phyloP scores from a whole-genome alignment of 1,140 invertebrate genomes.

The Gonatopus flavifemur region DNA sequence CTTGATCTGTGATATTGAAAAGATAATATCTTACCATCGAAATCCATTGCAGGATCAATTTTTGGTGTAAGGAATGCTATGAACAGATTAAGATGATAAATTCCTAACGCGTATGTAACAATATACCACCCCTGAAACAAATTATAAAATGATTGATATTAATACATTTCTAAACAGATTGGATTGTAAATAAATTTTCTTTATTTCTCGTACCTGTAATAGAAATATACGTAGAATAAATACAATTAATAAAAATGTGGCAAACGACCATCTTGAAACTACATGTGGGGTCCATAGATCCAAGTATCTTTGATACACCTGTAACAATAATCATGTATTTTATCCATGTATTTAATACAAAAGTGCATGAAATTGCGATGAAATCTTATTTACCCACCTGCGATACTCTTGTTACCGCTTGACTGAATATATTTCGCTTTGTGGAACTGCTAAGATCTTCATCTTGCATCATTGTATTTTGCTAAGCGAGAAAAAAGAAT shows the following conservation, averaged over 20 bases:
- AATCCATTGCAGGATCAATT: conserved; percentile 95
- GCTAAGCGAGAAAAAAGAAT: conserved; percentile 1
- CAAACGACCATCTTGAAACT: conserved; percentile 46
- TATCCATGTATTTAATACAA: not conserved
- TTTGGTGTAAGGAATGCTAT: conserved; percentile 99
- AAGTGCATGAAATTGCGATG: too few relatives aligned
- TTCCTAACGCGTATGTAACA: conserved; percentile 96
- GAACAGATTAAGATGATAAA: conserved; percentile 99
- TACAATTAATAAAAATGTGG: conserved; percentile 42
- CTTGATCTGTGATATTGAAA: not conserved
- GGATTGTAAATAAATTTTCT: not conserved
- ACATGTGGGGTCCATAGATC: conserved; percentile 54
- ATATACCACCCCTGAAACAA: conserved; percentile 97
- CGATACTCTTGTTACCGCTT: conserved; percentile 48
- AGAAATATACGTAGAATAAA: conserved; percentile 52
- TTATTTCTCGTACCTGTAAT: conserved; percentile 36
- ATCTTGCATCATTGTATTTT: conserved; percentile 57
- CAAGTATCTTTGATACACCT: conserved; percentile 55
- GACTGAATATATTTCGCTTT: conserved; percentile 46
- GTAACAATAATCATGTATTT: conserved; percentile 14
- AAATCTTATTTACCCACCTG: conserved; percentile 43
- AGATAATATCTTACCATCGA: conserved; percentile 71
- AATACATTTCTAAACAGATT: not conserved
- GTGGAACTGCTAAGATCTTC: conserved; percentile 51
- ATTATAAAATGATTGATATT: not conserved